A percentile compares a stretch with the other conserved stretches of the same genome.
Conservation (phyloP, 2,797 vertebrate genomes). For the Thunnus albacares region DNA sequence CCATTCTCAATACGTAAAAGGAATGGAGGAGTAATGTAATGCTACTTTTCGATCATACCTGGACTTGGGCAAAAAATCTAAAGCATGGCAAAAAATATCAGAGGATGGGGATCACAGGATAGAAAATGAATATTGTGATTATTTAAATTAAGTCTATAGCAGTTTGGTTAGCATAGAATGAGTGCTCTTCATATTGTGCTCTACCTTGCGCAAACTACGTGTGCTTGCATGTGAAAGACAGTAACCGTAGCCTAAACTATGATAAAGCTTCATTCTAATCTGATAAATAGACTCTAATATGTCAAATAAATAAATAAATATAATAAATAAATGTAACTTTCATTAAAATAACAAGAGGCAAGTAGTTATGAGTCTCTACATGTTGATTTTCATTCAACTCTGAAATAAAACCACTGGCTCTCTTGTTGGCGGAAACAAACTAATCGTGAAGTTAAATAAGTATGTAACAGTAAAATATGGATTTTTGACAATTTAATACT, state of each 20-base stretch:
- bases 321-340: not conserved
- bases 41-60: not conserved
- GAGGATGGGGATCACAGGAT: too few relatives aligned
- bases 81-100: not conserved
- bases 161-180: not conserved
- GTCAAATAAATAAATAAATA: not conserved
- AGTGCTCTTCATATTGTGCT: not conserved
- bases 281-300: not conserved
- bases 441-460: not conserved
- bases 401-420: not conserved
- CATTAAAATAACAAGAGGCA: not conserved
- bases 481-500: not conserved
- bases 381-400: not conserved
- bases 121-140: not conserved
- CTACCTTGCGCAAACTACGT: not conserved
- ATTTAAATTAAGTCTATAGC: not conserved
- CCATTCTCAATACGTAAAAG: not conserved
- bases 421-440: not conserved
- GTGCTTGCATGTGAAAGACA: not conserved
- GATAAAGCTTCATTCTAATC: not conserved
- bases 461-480: not conserved
- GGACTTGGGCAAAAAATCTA: not conserved
- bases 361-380: not conserved
- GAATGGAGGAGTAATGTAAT: not conserved
- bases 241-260: not conserved